phyloP scores from a whole-genome alignment of 2,888 invertebrate species.

The Xylocampa areola region DNA sequence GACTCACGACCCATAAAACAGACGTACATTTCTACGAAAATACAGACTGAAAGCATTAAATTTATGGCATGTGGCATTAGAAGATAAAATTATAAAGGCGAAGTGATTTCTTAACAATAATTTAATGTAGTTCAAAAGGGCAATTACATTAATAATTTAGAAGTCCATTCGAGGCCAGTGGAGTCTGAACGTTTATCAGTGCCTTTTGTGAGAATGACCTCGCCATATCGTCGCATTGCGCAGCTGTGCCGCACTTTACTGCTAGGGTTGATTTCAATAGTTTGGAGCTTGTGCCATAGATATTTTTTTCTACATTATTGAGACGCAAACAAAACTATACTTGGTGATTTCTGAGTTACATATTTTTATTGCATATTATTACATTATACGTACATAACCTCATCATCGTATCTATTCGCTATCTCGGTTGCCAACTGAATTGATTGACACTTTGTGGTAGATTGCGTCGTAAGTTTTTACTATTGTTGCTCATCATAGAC shows the following conservation, averaged over 20 bases:
- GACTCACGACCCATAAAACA: not conserved
- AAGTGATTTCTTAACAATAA: conserved; percentile 20
- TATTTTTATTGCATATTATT: too few relatives aligned
- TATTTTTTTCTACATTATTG: conserved; percentile 8
- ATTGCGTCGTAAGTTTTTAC: too few relatives aligned
- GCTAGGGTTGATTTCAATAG: conserved; percentile 46
- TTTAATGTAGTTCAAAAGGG: conserved; percentile 40
- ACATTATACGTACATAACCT: too few relatives aligned
- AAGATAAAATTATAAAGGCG: conserved; percentile 19
- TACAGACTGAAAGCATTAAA: not conserved
- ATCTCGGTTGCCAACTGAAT: too few relatives aligned
- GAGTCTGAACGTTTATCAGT: conserved; percentile 68
- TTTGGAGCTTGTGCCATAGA: conserved; percentile 16
- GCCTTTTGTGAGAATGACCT: conserved; percentile 69
- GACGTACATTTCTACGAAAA: too few relatives aligned
- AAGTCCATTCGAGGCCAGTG: conserved; percentile 61
- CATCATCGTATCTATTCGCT: too few relatives aligned
- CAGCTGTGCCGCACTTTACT: conserved; percentile 64
- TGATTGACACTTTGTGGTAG: too few relatives aligned
- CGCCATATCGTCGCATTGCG: conserved; percentile 75
- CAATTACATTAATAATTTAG: conserved; percentile 50
- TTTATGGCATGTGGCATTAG: too few relatives aligned
- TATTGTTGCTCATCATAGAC: too few relatives aligned
- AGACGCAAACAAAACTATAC: not conserved
- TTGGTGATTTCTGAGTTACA: too few relatives aligned